Evolutionary conservation across 1,140 invertebrate species (phyloP), one percentile per base, ranked within the genome.

Genomic region (Frieseomelitta varia): DNA sequence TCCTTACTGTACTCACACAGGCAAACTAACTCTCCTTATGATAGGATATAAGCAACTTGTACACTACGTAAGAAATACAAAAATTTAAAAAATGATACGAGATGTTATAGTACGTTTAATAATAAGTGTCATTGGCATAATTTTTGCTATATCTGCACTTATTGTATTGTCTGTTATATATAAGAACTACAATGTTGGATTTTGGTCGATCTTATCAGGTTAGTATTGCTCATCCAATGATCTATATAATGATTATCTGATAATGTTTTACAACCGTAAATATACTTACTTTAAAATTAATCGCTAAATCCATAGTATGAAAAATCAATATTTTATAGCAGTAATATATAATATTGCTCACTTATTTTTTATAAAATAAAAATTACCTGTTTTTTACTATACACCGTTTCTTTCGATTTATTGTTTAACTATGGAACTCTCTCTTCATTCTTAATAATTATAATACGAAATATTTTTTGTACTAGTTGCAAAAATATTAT

Each of bases 191-290:
- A 86, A 88, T 21, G 86, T 86, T 47, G 90, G 90, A 83, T 91
- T 90, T 83, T 91, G 90, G 90, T 88, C 90, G 10, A 78, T 91
- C 63, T 84, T 91, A 67, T 71, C 86, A 90, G 90, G 90, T 91
- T 87, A 90, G 86, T 58, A 72, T 34, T 30, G 0, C 17, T 1
- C 14, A 24, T 47, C 63, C 17, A 47, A 77, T 11, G 1, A n/a
- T 73, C 30, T 34, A 67, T 81, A 34, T 67, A 6, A 75, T 47
- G 39, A 68, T n/a, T 30, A 58, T 58, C 10, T 61, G 19, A 51
- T 61, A 63, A 56, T 27, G 6, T n/a, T 56, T 53, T 27, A 19
- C 27, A 56, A 47, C 6, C 0, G 10, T 17, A 19, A 19, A 24
- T 11, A 10, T 8, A 12, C 2, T 0, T 15, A 8, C 2, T 1